Evolutionary conservation across 2,797 vertebrate genomes (phyloP), one percentile per base, ranked within the genome.

Genomic region (Karalla daura): DNA sequence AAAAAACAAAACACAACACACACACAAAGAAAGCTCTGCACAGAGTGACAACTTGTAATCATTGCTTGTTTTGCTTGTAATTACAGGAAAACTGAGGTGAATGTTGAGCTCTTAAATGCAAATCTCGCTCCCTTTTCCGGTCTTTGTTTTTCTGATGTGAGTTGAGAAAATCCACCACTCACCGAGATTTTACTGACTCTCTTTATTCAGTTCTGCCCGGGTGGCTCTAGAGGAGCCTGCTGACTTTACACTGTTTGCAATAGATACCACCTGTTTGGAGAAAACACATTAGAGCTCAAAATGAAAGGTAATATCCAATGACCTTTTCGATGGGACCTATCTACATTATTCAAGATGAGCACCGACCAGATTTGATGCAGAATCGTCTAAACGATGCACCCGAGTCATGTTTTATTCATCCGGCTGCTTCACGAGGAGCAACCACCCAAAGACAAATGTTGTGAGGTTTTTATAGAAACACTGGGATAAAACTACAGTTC

Each of bases 301-400:
- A 92, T 89, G 85, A 91, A 90, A 88, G 80, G 90, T 87, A 87
- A 92, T 92, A 89, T 86, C 75, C 83, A 73, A 63, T 89, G 91
- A 93, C 92, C 91, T 93, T 92, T 91, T 76, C 63, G 25, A 65
- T 64, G 77, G 67, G 82, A 89, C 86, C 87, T 32, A 78, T 81
- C 85, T 92, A 69, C 88, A 92, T 92, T 92, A 92, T 92, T 93
- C 86, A 92, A 81, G 79, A 74, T 25, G 62, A 79, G 80, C 74
- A 62, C 32, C 58, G 73, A 61, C 45, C 71, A 76, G 75, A 85
- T 90, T 87, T 86, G 86, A 91, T 84, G 83, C 60, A 20, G 73
- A 89, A 88, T 78, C 72, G 53, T 76, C 84, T 89, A 90, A 93
- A 92, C 58, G 70, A 87, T 80, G 80, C 78, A 82, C 68, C 63